Conservation (phyloP, 2,888 invertebrate species). For the Notodonta ziczac region DNA sequence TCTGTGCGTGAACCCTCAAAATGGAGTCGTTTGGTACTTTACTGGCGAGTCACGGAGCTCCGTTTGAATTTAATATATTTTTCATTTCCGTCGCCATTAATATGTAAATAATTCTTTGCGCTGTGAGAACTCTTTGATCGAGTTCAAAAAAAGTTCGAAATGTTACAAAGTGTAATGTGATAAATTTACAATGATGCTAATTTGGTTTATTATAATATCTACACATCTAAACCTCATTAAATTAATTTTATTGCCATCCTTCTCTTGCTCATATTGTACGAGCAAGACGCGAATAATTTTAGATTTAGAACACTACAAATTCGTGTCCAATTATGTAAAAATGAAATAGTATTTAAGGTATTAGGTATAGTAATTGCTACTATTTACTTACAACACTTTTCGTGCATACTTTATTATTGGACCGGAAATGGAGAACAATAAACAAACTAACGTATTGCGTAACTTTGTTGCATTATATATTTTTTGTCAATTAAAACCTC, state of each 20-base stretch:
- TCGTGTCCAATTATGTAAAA: too few relatives aligned
- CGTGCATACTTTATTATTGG: neutral
- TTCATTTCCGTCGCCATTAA: slow-evolving; percentile 81
- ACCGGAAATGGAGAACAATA: neutral
- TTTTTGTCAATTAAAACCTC: slow-evolving; percentile 46
- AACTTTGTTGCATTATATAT: slow-evolving; percentile 8
- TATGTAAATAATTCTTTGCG: slow-evolving; percentile 77
- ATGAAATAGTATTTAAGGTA: too few relatives aligned
- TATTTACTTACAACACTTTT: neutral
- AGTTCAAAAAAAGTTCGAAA: slow-evolving; percentile 29
- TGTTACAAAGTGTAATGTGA: neutral
- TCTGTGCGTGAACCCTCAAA: slow-evolving; percentile 72
- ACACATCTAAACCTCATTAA: too few relatives aligned
- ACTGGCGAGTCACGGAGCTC: slow-evolving; percentile 83
- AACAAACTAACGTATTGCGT: neutral
- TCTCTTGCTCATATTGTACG: too few relatives aligned
- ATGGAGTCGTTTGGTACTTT: slow-evolving; percentile 82
- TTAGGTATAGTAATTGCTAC: too few relatives aligned
- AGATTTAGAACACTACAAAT: too few relatives aligned
- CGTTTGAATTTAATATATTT: slow-evolving; percentile 83
- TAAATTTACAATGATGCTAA: neutral
- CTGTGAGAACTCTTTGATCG: slow-evolving; percentile 51
- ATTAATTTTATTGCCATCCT: too few relatives aligned
- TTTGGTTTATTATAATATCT: too few relatives aligned
- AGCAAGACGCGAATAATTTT: too few relatives aligned